Conservation (phyloP, 2,797 vertebrate genomes). For the Acridotheres tristis region DNA sequence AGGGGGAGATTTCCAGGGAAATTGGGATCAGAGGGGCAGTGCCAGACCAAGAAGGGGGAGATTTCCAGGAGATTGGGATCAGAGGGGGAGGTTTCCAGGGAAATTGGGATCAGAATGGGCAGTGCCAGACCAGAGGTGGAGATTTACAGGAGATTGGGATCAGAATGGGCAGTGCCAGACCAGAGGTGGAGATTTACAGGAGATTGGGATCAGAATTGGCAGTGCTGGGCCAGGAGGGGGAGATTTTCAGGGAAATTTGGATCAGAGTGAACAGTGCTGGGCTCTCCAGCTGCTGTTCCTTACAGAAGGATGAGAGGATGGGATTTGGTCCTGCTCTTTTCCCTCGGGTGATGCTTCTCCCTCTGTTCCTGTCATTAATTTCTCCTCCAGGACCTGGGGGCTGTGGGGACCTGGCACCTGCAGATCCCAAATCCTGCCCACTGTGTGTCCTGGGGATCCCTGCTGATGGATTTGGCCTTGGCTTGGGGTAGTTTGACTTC, state of each 20-base stretch:
- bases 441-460: not conserved
- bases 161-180: too few relatives aligned
- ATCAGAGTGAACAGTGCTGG: not conserved
- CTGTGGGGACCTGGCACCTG: not conserved
- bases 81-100: too few relatives aligned
- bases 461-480: not conserved
- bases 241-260: not conserved
- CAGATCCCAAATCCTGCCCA: not conserved
- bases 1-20: too few relatives aligned
- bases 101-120: too few relatives aligned
- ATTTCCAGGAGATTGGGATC: too few relatives aligned
- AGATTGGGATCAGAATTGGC: fast-evolving
- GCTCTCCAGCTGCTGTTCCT: not conserved
- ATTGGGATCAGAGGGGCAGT: too few relatives aligned
- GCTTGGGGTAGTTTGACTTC: not conserved
- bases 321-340: not conserved
- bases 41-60: too few relatives aligned
- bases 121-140: too few relatives aligned
- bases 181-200: not conserved
- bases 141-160: too few relatives aligned
- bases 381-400: not conserved
- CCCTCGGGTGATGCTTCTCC: not conserved
- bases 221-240: not conserved
- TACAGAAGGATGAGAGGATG: fast-evolving
- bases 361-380: not conserved